Conservation (phyloP, 2,113 vertebrate species). For the Phalacrocorax aristotelis region DNA sequence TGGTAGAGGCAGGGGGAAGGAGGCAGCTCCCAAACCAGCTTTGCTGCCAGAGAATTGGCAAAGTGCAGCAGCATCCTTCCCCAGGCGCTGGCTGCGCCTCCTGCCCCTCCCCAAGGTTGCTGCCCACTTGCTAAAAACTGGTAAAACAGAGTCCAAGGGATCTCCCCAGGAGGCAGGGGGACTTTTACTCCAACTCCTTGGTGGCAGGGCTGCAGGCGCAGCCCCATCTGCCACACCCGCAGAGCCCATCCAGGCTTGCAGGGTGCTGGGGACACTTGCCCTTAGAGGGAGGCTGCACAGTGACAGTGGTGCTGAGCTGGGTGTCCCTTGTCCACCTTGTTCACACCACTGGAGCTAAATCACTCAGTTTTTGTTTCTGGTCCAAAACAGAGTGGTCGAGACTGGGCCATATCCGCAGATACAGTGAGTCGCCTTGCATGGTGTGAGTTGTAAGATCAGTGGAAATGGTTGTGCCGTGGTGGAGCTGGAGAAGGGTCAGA, state of each 20-base stretch:
- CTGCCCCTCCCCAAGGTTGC: not conserved
- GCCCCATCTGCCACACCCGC: not conserved
- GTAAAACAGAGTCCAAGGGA: not conserved
- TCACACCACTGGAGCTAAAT: not conserved
- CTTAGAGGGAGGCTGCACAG: not conserved
- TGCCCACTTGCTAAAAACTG: not conserved
- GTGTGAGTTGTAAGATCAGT: not conserved
- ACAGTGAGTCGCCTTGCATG: fast-evolving
- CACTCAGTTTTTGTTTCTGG: fast-evolving
- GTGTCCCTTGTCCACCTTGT: not conserved
- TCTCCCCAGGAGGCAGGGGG: not conserved
- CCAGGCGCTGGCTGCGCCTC: not conserved
- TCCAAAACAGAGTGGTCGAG: not conserved
- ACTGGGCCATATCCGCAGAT: not conserved
- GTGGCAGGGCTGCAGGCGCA: not conserved
- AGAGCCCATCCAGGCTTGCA: fast-evolving
- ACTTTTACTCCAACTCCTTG: not conserved
- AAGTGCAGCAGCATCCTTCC: not conserved
- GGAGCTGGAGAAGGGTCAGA: not conserved
- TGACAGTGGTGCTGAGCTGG: not conserved
- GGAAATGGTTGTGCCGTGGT: not conserved
- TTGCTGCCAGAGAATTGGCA: fast-evolving
- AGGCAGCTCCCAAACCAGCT: conserved; percentile 19
- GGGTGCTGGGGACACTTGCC: not conserved
- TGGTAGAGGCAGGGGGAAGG: not conserved